Evolutionary conservation across 1,140 invertebrate species (phyloP), one percentile per base, ranked within the genome.

Genomic region (Drosophila neocordata): DNA sequence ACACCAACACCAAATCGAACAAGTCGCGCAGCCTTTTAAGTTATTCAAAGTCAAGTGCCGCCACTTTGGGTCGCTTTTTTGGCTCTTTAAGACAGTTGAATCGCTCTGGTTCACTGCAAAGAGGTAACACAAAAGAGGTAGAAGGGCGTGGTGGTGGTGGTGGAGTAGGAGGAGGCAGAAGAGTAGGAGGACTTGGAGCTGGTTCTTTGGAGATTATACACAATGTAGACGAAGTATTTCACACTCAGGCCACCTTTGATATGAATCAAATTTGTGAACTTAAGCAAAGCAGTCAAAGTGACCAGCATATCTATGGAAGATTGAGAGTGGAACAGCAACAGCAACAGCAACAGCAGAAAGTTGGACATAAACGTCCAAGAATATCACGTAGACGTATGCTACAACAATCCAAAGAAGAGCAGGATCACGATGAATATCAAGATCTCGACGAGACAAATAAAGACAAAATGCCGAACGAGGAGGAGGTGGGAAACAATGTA

Each of bases 141-240:
- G 15, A 48, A 8, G 41, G 41, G 8, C 18, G 41, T 8, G 41
- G 41, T 7, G 18, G 41, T 11, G 41, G 15, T 4, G 15, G 41
- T 2, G 15, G 7, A 0, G 41, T 15, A 24, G 59, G 35, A 62
- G 22, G 5, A 31, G 15, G 41, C 7, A 11, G 41, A 48, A 15
- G 41, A 4, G 15, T 15, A 2, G 8, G 41, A 2, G 15, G 31
- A 24, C 4, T 15, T 20, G 61, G 67, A n/a, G 59, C 12, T 56
- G 65, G 72, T 13, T 89, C 84, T 7, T 55, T 91, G 55, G 88
- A 91, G 35, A 90, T 91, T 38, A 78, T 91, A 12, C 85, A 91
- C 65, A 89, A 91, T 56, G 85, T 91, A 13, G 90, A 88, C 51
- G 90, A 90, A 37, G 85, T 90, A 8, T 90, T 90, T 48, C 77